Evolutionary conservation across 1,140 invertebrate species (phyloP).

Genomic region (Glomeris maerens): DNA sequence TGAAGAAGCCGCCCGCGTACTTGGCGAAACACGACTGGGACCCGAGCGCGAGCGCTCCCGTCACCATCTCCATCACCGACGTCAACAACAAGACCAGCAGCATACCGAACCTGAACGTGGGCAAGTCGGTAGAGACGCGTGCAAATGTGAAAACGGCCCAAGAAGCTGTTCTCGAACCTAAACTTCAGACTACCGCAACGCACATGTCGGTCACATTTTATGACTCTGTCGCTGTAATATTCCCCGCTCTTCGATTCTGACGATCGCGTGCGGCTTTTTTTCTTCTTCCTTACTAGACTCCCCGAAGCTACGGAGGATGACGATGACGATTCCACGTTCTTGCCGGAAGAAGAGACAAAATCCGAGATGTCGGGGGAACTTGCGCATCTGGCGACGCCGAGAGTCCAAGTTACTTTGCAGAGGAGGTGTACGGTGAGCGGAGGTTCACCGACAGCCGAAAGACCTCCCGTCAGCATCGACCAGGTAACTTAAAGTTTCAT

Average conservation of each 20-base stretch:
- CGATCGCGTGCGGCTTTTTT: background rate
- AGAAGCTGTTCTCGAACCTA: too few relatives aligned
- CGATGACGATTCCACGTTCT: slow-evolving; percentile 26
- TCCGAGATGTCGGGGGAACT: slow-evolving; percentile 29
- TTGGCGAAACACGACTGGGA: too few relatives aligned
- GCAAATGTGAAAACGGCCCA: too few relatives aligned
- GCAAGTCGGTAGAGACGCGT: too few relatives aligned
- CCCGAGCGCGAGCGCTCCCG: too few relatives aligned
- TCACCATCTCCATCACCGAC: too few relatives aligned
- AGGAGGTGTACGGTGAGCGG: slow-evolving; percentile 76
- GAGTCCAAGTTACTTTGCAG: slow-evolving; percentile 56
- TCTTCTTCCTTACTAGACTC: background rate
- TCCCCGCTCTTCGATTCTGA: background rate
- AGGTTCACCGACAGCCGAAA: slow-evolving; percentile 51
- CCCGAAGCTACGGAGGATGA: slow-evolving; percentile 21
- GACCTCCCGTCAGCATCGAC: slow-evolving; percentile 48
- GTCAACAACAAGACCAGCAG: too few relatives aligned
- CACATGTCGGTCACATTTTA: background rate
- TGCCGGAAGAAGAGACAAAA: slow-evolving; percentile 21
- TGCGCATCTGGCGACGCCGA: slow-evolving; percentile 49
- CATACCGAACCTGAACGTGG: too few relatives aligned
- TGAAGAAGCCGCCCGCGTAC: too few relatives aligned
- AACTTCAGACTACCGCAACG: background rate
- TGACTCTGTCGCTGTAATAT: background rate
- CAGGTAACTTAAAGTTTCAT: slow-evolving; percentile 34